These are phyloP conservation scores for Ceuthmochares aereus DNA, from an alignment of 2,113 vertebrate genomes.

Conservation along the genomic window DNA sequence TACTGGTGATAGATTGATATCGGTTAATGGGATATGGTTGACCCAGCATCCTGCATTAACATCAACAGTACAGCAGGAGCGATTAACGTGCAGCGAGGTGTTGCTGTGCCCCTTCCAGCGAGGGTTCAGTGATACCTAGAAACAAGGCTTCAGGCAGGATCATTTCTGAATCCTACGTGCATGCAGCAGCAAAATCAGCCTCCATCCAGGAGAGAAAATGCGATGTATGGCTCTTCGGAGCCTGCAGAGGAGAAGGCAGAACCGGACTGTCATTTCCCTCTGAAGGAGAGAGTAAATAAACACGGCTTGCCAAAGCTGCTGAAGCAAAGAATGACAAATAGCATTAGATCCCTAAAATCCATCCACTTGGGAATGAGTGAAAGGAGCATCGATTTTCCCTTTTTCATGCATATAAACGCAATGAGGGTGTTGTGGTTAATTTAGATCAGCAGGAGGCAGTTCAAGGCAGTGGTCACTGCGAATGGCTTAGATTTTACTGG, in stretches of 20 bases:
- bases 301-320: not conserved
- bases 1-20: rapidly evolving
- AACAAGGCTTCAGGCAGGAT: not conserved
- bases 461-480: not conserved
- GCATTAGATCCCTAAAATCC: not conserved
- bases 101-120: not conserved
- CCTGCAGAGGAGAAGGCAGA: not conserved
- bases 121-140: not conserved
- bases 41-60: not conserved
- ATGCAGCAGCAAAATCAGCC: not conserved
- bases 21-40: not conserved
- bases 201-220: not conserved
- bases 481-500: not conserved
- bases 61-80: not conserved
- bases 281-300: not conserved
- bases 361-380: not conserved
- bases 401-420: not conserved
- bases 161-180: not conserved
- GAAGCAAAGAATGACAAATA: not conserved
- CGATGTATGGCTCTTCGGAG: not conserved
- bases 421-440: not conserved
- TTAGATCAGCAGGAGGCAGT: not conserved
- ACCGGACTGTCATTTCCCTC: not conserved
- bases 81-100: not conserved
- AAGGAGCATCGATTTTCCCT: not conserved